phyloP scores from a whole-genome alignment of 2,113 vertebrate genomes.

The Chaenocephalus aceratus region DNA sequence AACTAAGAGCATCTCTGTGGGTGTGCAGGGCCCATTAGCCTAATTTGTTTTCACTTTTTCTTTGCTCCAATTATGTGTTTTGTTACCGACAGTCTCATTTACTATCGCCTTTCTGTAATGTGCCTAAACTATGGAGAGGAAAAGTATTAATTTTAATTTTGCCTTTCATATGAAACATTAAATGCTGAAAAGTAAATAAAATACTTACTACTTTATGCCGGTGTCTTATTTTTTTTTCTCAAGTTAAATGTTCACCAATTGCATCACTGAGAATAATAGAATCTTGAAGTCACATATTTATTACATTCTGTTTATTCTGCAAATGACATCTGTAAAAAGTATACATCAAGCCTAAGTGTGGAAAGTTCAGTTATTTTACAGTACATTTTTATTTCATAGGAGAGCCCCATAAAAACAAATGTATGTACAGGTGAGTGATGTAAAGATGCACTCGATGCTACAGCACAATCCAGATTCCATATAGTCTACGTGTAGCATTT shows the following conservation, averaged over 20 bases:
- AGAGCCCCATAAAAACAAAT: conserved; percentile 77
- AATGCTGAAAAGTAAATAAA: conserved; percentile 88
- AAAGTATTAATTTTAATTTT: conserved; percentile 83
- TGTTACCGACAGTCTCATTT: conserved; percentile 75
- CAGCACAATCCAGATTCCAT: conserved; percentile 68
- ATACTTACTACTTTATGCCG: conserved; percentile 80
- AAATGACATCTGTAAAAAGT: conserved; percentile 86
- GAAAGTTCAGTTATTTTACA: conserved; percentile 78
- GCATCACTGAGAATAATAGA: background rate
- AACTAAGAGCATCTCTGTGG: conserved; percentile 36
- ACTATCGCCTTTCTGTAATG: conserved; percentile 86
- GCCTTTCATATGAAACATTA: conserved; percentile 87
- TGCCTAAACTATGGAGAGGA: conserved; percentile 84
- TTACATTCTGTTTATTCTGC: conserved; percentile 84
- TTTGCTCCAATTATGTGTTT: conserved; percentile 41
- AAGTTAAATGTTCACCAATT: background rate
- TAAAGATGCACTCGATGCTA: conserved; percentile 78
- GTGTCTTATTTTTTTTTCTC: background rate
- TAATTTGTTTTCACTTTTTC: conserved; percentile 42
- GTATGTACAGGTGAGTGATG: conserved; percentile 54
- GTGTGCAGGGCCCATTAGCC: conserved; percentile 37
- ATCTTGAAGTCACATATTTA: conserved; percentile 21
- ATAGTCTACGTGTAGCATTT: conserved; percentile 27
- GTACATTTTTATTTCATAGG: conserved; percentile 62
- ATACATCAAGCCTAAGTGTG: conserved; percentile 80